phyloP scores from a whole-genome alignment of 2,888 invertebrate species.

The Phalera bucephala region DNA sequence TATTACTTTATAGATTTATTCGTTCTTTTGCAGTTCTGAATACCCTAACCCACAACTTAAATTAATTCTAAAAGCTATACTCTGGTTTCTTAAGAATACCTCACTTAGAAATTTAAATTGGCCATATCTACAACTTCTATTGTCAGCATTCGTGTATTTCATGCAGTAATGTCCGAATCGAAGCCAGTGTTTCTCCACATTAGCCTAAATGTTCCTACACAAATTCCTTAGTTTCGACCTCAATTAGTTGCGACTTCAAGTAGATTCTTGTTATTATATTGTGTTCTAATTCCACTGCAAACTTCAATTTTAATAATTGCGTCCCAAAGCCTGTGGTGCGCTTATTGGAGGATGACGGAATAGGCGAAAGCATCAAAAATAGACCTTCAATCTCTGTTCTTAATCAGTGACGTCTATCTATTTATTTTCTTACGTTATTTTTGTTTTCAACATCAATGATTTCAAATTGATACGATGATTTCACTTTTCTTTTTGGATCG shows the following conservation, averaged over 20 bases:
- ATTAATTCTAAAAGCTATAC: too few species aligned
- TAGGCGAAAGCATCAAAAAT: not conserved
- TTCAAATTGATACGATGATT: not conserved
- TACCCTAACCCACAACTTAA: too few species aligned
- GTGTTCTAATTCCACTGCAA: constrained; percentile 13
- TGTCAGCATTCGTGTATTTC: not conserved
- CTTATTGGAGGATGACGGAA: not conserved
- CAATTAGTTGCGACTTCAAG: constrained; percentile 17
- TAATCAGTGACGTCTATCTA: not conserved
- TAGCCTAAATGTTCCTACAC: constrained; percentile 13
- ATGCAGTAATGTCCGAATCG: not conserved
- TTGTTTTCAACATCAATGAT: not conserved
- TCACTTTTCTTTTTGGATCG: not conserved
- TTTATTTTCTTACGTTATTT: not conserved
- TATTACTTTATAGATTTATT: too few species aligned
- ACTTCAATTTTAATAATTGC: constrained; percentile 13
- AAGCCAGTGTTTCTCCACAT: not conserved
- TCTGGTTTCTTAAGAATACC: too few species aligned
- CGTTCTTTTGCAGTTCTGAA: too few species aligned
- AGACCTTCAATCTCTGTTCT: not conserved
- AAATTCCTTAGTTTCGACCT: not conserved
- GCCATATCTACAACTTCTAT: too few species aligned
- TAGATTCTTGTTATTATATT: constrained; percentile 13
- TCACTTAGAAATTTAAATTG: too few species aligned
- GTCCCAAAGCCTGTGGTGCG: constrained; percentile 1